Percentiles rank a stretch among this genome's conserved stretches.
These are phyloP conservation scores for Taenioides sp. DNA, from an alignment of 2,797 vertebrate genomes.

Conservation along the genomic window DNA sequence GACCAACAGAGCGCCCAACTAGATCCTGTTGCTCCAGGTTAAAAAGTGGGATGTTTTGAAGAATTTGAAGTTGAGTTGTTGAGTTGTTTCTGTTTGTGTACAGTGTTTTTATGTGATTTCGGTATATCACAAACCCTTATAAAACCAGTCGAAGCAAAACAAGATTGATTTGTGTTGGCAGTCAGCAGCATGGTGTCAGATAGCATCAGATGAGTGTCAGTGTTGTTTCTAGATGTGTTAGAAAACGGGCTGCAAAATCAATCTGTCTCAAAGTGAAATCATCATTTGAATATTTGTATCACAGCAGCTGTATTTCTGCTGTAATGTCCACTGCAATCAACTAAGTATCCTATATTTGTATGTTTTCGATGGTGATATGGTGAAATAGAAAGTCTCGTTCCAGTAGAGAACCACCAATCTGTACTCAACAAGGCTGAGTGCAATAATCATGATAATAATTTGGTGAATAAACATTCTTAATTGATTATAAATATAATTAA, in stretches of 20 bases:
- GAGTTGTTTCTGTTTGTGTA: constrained; percentile 4
- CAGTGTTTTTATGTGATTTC: background rate
- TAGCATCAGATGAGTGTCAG: background rate
- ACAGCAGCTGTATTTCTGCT: too few relatives aligned
- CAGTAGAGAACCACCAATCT: too few relatives aligned
- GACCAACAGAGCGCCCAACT: constrained; percentile 28
- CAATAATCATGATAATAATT: too few relatives aligned
- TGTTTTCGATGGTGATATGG: too few relatives aligned
- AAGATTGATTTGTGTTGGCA: background rate
- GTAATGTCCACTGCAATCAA: too few relatives aligned
- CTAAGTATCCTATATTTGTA: too few relatives aligned
- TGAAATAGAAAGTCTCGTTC: too few relatives aligned
- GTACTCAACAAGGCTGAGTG: too few relatives aligned
- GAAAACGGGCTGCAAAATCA: background rate
- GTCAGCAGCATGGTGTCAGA: background rate
- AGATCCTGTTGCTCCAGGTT: constrained; percentile 44
- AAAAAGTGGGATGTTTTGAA: constrained; percentile 35
- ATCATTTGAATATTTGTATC: too few relatives aligned
- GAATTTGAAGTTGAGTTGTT: background rate
- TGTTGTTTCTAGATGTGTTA: background rate
- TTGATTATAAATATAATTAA: too few relatives aligned
- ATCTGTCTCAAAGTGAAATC: too few relatives aligned
- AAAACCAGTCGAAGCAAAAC: background rate
- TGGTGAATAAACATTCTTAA: too few relatives aligned
- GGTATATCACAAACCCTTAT: background rate